Evolutionary conservation across 2,888 invertebrate genomes (phyloP).

Genomic region (Chelonus formosanus): DNA sequence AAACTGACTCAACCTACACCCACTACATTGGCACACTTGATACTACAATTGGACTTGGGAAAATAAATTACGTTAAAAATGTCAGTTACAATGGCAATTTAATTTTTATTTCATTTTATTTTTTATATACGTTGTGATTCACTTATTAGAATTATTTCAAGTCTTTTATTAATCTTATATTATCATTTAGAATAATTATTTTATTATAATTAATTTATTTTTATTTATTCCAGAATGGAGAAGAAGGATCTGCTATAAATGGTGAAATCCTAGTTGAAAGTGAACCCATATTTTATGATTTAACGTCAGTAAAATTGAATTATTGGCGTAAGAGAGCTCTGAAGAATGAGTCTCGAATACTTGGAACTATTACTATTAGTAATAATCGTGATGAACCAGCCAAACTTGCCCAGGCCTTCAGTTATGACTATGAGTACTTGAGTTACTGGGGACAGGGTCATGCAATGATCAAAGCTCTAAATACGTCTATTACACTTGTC

Average conservation of each 20-base stretch:
- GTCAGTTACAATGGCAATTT: constrained; percentile 49
- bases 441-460: constrained; percentile 83
- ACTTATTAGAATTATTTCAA: no score
- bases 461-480: constrained; percentile 77
- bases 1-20: constrained; percentile 57
- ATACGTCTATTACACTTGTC: constrained; percentile 71
- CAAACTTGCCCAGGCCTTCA: constrained; percentile 77
- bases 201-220: background rate
- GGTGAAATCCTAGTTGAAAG: constrained; percentile 84
- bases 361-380: constrained; percentile 64
- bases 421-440: constrained; percentile 75
- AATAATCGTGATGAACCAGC: constrained; percentile 69
- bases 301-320: constrained; percentile 74
- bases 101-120: constrained; percentile 19
- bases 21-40: constrained; percentile 78
- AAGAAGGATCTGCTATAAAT: constrained; percentile 46
- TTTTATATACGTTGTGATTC: constrained; percentile 9
- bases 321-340: constrained; percentile 67
- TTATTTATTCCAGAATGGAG: constrained; percentile 46
- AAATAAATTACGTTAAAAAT: constrained; percentile 74
- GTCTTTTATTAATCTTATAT: constrained; percentile 1
- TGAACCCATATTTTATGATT: constrained; percentile 80
- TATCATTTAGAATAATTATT: background rate
- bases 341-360: constrained; percentile 53
- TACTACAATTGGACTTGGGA: constrained; percentile 72